phyloP scores from a whole-genome alignment of 2,797 vertebrate species.

The Micropoecilia bifurca region DNA sequence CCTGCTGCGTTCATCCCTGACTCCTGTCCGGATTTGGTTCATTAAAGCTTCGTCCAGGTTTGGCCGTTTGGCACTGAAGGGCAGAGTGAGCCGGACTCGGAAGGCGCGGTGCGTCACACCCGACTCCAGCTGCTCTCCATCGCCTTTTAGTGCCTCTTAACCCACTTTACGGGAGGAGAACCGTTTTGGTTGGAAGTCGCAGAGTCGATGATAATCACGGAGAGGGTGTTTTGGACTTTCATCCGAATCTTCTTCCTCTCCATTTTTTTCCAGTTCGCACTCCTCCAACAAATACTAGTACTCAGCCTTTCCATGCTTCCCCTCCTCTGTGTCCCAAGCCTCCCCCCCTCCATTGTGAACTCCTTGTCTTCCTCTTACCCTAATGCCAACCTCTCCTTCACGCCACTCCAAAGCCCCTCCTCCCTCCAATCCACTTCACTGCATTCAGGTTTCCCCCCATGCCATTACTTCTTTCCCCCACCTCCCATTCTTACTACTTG shows the following conservation, averaged over 20 bases:
- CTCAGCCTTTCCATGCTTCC: conserved; percentile 33
- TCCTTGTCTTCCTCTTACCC: conserved; percentile 63
- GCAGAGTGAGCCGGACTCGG: conserved; percentile 22
- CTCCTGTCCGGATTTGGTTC: conserved; percentile 18
- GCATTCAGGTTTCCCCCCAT: conserved; percentile 60
- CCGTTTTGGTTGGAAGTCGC: conserved; percentile 28
- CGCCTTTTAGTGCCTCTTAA: conserved; percentile 46
- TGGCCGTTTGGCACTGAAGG: conserved; percentile 19
- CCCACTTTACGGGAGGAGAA: conserved; percentile 42
- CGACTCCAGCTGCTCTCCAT: conserved; percentile 18
- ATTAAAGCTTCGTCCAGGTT: conserved; percentile 55
- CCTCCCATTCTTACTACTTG: conserved; percentile 47
- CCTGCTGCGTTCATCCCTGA: conserved; percentile 34
- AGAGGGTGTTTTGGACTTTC: conserved; percentile 42
- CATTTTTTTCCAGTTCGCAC: conserved; percentile 23
- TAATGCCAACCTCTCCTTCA: conserved; percentile 53
- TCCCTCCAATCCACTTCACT: conserved; percentile 57
- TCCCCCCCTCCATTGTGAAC: conserved; percentile 29
- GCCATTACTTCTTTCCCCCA: conserved; percentile 56
- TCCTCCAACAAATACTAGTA: conserved; percentile 44
- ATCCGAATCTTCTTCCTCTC: conserved; percentile 23
- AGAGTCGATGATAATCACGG: conserved; percentile 31
- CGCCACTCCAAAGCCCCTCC: conserved; percentile 53
- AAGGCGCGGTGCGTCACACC: conserved; percentile 1
- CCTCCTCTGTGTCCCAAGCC: conserved; percentile 21